These are phyloP conservation scores for Rhinolophus ferrumequinum DNA, from an alignment of 2,113 vertebrate genomes.

Conservation along the genomic window DNA sequence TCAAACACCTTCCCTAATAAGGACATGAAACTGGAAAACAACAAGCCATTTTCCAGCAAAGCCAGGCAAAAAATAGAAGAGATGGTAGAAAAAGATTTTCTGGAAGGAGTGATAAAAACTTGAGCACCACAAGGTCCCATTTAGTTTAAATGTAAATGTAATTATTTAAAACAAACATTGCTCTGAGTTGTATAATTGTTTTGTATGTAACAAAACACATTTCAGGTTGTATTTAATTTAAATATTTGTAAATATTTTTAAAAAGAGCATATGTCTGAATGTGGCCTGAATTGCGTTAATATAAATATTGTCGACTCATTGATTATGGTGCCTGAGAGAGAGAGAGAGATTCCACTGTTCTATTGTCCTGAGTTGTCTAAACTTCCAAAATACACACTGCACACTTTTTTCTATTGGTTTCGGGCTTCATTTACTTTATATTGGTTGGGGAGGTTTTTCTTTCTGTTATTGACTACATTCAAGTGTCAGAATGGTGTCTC, in stretches of 20 bases:
- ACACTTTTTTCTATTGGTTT: slow-evolving; percentile 84
- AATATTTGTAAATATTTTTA: slow-evolving; percentile 92
- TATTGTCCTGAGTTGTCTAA: slow-evolving; percentile 84
- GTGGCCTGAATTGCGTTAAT: slow-evolving; percentile 90
- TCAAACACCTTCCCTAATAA: slow-evolving; percentile 88
- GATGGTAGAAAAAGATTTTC: slow-evolving; percentile 99
- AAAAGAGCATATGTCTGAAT: slow-evolving; percentile 88
- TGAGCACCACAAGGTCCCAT: slow-evolving; percentile 82
- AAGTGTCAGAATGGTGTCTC: background rate
- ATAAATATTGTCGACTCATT: slow-evolving; percentile 88
- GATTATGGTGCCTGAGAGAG: slow-evolving; percentile 87
- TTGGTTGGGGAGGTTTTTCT: background rate
- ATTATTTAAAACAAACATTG: slow-evolving; percentile 80
- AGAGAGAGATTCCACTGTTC: slow-evolving; percentile 80
- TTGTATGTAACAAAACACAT: slow-evolving; percentile 89
- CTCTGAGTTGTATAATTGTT: slow-evolving; percentile 86
- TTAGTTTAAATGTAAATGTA: slow-evolving; percentile 75
- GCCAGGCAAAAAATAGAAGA: slow-evolving; percentile 98
- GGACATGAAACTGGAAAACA: slow-evolving; percentile 95
- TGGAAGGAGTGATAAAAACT: slow-evolving; percentile 97
- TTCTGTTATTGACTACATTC: background rate
- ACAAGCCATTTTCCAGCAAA: slow-evolving; percentile 95
- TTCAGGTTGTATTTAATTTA: slow-evolving; percentile 95
- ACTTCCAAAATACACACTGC: slow-evolving; percentile 84
- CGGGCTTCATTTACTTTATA: slow-evolving; percentile 72